A percentile compares a stretch with the other conserved stretches of the same genome.
Conservation (phyloP, 2,113 vertebrate species). For the Montifringilla adamsi region DNA sequence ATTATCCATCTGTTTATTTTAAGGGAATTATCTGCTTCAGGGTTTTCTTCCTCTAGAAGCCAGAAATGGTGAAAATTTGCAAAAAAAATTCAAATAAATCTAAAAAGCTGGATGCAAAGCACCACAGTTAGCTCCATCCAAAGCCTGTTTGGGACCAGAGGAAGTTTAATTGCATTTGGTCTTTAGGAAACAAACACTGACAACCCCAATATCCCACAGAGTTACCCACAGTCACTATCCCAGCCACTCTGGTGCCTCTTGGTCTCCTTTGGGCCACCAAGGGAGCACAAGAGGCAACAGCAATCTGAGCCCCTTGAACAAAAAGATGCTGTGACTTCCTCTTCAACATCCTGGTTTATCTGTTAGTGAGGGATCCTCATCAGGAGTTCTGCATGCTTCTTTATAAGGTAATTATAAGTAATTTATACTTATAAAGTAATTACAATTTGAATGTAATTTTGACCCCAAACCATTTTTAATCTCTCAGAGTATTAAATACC, state of each 20-base stretch:
- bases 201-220: accelerated
- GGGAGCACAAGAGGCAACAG: not conserved
- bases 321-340: not conserved
- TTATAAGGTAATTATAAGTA: not conserved
- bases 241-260: not conserved
- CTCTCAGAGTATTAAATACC: not conserved
- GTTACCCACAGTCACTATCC: not conserved
- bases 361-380: not conserved
- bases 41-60: not conserved
- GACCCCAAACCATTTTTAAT: not conserved
- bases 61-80: not conserved
- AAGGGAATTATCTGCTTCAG: not conserved
- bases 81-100: not conserved
- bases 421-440: not conserved
- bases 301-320: not conserved
- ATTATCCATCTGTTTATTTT: not conserved
- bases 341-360: not conserved
- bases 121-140: not conserved
- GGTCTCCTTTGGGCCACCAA: not conserved
- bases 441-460: not conserved
- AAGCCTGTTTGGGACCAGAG: not conserved
- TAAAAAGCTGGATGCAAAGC: not conserved
- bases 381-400: not conserved
- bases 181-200: not conserved
- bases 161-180: not conserved